Percentiles rank a stretch among this genome's conserved stretches.
These are phyloP conservation scores for Okamejei kenojei DNA, from an alignment of 2,797 vertebrate species.

Conservation along the genomic window DNA sequence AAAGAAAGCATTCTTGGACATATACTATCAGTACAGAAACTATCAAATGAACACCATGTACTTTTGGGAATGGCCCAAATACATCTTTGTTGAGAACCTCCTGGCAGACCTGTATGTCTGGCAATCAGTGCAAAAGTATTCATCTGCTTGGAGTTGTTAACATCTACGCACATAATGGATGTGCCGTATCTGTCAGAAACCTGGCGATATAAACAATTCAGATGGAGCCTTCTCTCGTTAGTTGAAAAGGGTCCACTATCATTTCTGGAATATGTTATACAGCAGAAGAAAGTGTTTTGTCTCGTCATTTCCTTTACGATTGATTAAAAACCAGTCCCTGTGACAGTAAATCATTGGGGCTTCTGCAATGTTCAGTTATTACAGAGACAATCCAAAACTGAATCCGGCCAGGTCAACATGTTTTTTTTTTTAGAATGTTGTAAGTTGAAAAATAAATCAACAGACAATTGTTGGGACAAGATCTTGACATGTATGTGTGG, in stretches of 20 bases:
- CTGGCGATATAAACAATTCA: neutral
- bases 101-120: conserved; percentile 7
- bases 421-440: neutral
- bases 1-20: conserved; percentile 21
- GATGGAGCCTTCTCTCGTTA: neutral
- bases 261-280: neutral
- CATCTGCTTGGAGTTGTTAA: neutral
- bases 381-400: neutral
- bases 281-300: neutral
- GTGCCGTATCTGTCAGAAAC: neutral
- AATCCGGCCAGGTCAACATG: neutral
- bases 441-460: conserved; percentile 9
- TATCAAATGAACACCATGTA: neutral
- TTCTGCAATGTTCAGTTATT: neutral
- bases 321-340: neutral
- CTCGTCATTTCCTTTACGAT: neutral
- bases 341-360: neutral
- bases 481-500: no score
- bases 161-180: neutral
- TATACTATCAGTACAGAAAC: neutral
- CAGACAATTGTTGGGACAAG: neutral
- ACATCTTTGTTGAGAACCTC: conserved; percentile 7
- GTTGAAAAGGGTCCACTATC: neutral
- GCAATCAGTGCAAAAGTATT: neutral
- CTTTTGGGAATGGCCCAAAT: neutral